A percentile compares a stretch with the other conserved stretches of the same genome.
Evolutionary conservation across 2,113 vertebrate species (phyloP).

Genomic region (Rhineura floridana): DNA sequence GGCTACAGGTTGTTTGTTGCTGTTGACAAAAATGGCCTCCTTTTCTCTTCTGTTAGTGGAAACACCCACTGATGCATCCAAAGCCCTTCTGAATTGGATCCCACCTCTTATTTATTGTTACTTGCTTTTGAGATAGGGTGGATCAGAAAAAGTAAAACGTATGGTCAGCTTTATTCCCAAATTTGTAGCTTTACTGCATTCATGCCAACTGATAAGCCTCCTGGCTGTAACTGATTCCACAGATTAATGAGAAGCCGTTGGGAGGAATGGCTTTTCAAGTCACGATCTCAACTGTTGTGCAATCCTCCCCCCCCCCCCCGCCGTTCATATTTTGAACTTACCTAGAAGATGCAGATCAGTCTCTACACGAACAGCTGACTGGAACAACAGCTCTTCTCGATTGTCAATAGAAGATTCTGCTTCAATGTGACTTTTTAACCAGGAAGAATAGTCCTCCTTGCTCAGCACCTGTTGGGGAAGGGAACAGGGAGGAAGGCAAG

Average conservation of each 20-base stretch:
- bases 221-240: slow-evolving; percentile 34
- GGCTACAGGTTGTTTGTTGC: too few species aligned
- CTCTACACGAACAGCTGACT: slow-evolving; percentile 90
- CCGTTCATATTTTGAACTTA: slow-evolving; percentile 64
- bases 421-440: slow-evolving; percentile 90
- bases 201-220: background rate
- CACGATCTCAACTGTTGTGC: slow-evolving; percentile 43
- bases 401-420: slow-evolving; percentile 92
- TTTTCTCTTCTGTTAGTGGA: too few species aligned
- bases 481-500: slow-evolving; percentile 15
- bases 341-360: slow-evolving; percentile 93
- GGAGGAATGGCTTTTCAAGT: slow-evolving; percentile 35
- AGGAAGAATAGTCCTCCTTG: slow-evolving; percentile 92
- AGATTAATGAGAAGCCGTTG: slow-evolving; percentile 44
- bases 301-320: slow-evolving; percentile 42
- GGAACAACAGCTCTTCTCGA: slow-evolving; percentile 90
- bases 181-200: background rate
- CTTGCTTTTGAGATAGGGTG: background rate
- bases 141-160: too few species aligned
- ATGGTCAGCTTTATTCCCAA: background rate
- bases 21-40: too few species aligned
- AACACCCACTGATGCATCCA: too few species aligned
- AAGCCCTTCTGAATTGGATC: background rate
- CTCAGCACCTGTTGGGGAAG: slow-evolving; percentile 81
- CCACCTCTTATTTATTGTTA: background rate